phyloP scores from a whole-genome alignment of 1,140 invertebrate genomes.

The Drosophila orosa region DNA sequence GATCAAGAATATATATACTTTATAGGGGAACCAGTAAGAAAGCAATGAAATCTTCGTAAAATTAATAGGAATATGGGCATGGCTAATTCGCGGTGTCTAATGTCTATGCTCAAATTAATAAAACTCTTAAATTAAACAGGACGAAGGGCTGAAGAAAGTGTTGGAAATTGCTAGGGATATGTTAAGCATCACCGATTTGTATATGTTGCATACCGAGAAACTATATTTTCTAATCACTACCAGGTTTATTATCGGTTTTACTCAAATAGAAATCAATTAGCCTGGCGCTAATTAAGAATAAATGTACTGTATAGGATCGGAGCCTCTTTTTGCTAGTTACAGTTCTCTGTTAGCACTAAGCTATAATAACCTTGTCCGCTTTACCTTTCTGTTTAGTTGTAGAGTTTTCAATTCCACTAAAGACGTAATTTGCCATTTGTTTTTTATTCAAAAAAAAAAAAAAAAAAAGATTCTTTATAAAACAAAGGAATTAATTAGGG shows the following conservation, averaged over 20 bases:
- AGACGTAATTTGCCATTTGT: not conserved
- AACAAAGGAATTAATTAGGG: not conserved
- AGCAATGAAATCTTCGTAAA: no score
- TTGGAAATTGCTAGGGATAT: not conserved
- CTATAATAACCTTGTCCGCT: not conserved
- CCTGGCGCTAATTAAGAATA: not conserved
- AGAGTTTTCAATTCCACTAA: not conserved
- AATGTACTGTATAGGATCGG: not conserved
- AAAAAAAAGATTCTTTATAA: not conserved
- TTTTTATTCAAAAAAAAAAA: not conserved
- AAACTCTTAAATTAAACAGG: not conserved
- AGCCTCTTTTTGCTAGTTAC: no score
- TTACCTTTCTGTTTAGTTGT: not conserved
- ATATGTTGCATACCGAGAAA: not conserved
- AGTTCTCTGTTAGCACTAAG: not conserved
- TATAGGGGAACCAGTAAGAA: no score
- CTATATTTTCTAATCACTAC: not conserved
- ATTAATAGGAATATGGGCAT: no score
- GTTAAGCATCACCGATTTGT: not conserved
- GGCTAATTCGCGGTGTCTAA: no score
- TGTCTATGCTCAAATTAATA: not conserved
- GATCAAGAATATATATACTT: no score
- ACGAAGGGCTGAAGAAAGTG: not conserved
- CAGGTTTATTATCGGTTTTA: not conserved
- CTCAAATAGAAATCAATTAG: not conserved